Conservation (phyloP, 92 coral and sea anemone species). For the Desmophyllum pertusum region DNA sequence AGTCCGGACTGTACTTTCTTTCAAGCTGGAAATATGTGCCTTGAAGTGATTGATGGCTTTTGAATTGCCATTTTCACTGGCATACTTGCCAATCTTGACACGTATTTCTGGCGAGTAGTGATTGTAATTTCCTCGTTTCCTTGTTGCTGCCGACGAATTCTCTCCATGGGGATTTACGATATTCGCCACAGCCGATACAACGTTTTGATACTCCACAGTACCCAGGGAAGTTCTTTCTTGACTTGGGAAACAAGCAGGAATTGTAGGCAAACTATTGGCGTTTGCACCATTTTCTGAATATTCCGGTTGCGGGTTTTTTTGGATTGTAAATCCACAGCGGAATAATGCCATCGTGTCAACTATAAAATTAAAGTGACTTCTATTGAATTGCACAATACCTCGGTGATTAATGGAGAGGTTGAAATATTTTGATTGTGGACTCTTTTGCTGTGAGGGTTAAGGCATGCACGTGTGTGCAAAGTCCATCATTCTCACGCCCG, state of each 20-base stretch:
- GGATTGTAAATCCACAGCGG: slow-evolving; percentile 27
- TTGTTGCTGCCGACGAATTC: slow-evolving; percentile 28
- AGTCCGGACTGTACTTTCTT: slow-evolving; percentile 51
- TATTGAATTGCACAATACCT: slow-evolving; percentile 4
- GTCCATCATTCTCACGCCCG: too few relatives aligned
- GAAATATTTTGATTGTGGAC: too few relatives aligned
- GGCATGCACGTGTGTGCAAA: too few relatives aligned
- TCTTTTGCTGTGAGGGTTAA: too few relatives aligned
- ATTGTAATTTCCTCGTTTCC: slow-evolving; percentile 36
- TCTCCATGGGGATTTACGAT: slow-evolving; percentile 31
- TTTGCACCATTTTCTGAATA: slow-evolving; percentile 26
- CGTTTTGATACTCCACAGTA: slow-evolving; percentile 49
- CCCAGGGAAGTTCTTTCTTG: slow-evolving; percentile 64
- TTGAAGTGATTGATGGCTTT: neutral
- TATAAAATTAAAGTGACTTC: slow-evolving; percentile 28
- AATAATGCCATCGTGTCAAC: slow-evolving; percentile 34
- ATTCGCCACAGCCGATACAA: slow-evolving; percentile 48
- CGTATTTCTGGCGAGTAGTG: too few relatives aligned
- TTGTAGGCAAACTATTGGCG: slow-evolving; percentile 24
- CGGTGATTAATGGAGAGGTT: too few relatives aligned
- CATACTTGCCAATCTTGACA: neutral
- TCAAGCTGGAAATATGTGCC: neutral
- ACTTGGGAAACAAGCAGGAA: slow-evolving; percentile 33
- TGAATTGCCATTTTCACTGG: too few relatives aligned
- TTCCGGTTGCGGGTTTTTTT: slow-evolving; percentile 17